phyloP scores from a whole-genome alignment of 1,140 invertebrate genomes.

The Glomeris maerens region DNA sequence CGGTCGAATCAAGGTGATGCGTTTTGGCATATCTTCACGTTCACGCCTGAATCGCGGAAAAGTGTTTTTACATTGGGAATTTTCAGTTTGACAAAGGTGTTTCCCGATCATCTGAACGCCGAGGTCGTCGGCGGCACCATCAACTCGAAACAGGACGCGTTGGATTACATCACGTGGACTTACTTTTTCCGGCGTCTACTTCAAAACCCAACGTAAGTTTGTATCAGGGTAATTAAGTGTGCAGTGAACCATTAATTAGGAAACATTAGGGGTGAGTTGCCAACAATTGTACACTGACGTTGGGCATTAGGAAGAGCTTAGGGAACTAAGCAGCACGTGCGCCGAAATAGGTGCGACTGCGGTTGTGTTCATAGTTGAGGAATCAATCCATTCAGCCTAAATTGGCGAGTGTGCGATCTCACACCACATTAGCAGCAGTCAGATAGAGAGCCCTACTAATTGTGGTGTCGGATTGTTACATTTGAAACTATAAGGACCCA shows the following conservation, averaged over 20 bases:
- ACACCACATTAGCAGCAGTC: no score
- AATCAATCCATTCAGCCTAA: no score
- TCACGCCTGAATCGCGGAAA: not conserved
- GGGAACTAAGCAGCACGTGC: no score
- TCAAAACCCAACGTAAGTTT: constrained; percentile 66
- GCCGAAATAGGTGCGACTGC: no score
- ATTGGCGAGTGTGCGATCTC: no score
- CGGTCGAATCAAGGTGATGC: constrained; percentile 71
- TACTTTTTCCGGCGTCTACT: constrained; percentile 90
- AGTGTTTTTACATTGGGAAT: constrained; percentile 6
- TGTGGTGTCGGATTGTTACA: no score
- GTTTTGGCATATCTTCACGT: not conserved
- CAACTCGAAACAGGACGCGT: constrained; percentile 74
- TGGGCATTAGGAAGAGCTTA: no score
- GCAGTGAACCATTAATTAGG: not conserved
- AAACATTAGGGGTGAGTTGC: not conserved
- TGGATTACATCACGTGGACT: constrained; percentile 97
- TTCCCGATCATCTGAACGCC: constrained; percentile 95
- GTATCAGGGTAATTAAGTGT: constrained; percentile 3
- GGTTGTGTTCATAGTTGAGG: no score
- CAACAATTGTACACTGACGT: not conserved
- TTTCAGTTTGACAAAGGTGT: constrained; percentile 38
- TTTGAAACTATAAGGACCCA: no score
- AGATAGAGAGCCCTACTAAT: no score
- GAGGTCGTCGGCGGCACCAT: constrained; percentile 92